These are phyloP conservation scores for Trissolcus japonicus DNA, from an alignment of 2,888 invertebrate genomes.

Conservation along the genomic window DNA sequence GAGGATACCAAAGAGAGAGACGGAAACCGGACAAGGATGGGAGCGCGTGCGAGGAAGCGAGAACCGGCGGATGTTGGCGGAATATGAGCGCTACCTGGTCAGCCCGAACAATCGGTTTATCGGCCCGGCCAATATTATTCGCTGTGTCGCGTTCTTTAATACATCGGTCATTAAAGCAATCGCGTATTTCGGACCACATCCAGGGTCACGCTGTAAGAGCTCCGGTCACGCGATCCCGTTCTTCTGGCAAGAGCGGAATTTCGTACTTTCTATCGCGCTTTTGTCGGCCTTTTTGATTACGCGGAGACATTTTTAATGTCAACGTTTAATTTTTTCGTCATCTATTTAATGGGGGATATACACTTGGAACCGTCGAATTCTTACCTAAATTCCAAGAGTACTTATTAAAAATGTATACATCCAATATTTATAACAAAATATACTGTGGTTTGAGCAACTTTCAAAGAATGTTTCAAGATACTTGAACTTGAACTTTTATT, in stretches of 20 bases:
- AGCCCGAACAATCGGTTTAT: conserved; percentile 71
- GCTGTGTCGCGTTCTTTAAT: conserved; percentile 59
- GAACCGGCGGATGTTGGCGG: conserved; percentile 58
- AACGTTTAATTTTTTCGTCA: not conserved
- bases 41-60: conserved; percentile 17
- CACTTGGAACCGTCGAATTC: too few species aligned
- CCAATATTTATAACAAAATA: too few species aligned
- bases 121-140: conserved; percentile 65
- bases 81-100: conserved; percentile 60
- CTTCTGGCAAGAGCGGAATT: not conserved
- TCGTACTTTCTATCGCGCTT: not conserved
- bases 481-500: too few species aligned
- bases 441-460: too few species aligned
- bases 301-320: not conserved
- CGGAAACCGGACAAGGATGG: conserved; percentile 18
- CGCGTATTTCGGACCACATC: conserved; percentile 15
- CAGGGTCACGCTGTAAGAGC: conserved; percentile 17
- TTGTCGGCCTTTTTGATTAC: conserved; percentile 1
- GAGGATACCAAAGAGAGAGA: conserved; percentile 24
- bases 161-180: conserved; percentile 46
- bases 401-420: too few species aligned
- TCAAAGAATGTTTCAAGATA: too few species aligned
- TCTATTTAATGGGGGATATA: too few species aligned
- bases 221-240: conserved; percentile 21
- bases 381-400: too few species aligned